Evolutionary conservation across 2,113 vertebrate genomes (phyloP), one percentile per base, ranked within the genome.

Genomic region (Corvus hawaiiensis): DNA sequence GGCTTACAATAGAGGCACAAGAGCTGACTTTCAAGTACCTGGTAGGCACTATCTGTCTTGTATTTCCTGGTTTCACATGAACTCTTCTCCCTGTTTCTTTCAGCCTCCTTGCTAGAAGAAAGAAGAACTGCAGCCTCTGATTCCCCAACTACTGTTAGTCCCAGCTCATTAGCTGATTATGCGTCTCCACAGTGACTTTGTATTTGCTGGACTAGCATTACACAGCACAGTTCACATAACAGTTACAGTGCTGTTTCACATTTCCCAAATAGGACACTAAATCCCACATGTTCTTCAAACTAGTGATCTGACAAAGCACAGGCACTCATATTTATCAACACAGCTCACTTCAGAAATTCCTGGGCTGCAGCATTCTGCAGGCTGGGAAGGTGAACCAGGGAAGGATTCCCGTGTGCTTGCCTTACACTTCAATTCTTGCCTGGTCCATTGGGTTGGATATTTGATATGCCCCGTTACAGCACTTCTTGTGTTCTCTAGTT

Each of bases 251-350:
- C 35, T 75, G 22, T 39, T 91, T 68, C 69, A 72, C 54, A 58
- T 91, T 80, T 94, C 88, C 82, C 90, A 90, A 91, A 79, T 14
- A 94, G 88, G 94, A 82, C 35, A 78, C 35, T 81, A 78, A 93
- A 82, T 82, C 49, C 32, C 41, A 62, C 54, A n/a, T 44, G 41
- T 27, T 62, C 54, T 79, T 56, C 41, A 68, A 84, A 64, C 44
- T 6, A 4, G 10, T 17, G 30, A 68, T 69, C 26, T 96, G 85
- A 93, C 67, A 83, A 93, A 93, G 75, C 2, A 3, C 92, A 97
- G 94, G 71, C 85, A 88, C 26, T 3, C 55, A 5, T 16, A 46
- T 33, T 32, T 76, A 49, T 37, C 49, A 94, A 62, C 67, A 24
- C 23, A 85, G 85, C 17, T 79, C 82, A 87, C 66, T 94, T 48